Evolutionary conservation across 2,888 invertebrate genomes (phyloP).

Genomic region (Sycophila texana): DNA sequence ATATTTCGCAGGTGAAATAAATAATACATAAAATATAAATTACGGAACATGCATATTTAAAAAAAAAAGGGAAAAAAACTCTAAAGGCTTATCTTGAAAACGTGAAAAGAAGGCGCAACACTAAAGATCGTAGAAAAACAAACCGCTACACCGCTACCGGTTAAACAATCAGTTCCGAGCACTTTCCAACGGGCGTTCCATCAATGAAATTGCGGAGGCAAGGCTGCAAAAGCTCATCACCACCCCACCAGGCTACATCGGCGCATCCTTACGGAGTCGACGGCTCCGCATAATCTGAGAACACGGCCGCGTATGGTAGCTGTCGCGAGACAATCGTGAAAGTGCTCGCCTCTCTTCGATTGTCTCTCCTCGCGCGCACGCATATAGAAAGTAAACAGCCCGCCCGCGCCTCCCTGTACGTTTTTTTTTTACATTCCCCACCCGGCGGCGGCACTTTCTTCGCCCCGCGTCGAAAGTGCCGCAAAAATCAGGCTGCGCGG

Average conservation of each 20-base stretch:
- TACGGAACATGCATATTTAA: too few species aligned
- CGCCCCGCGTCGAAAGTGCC: not conserved
- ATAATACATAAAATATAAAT: too few species aligned
- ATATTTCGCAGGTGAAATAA: too few species aligned
- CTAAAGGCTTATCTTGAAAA: too few species aligned
- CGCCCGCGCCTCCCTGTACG: not conserved
- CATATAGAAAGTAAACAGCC: slow-evolving; percentile 49
- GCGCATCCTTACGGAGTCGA: not conserved
- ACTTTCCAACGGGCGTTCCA: not conserved
- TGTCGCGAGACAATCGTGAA: slow-evolving; percentile 51
- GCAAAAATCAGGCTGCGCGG: not conserved
- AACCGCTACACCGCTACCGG: too few species aligned
- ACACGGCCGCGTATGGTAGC: slow-evolving; percentile 25
- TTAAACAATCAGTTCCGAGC: not conserved
- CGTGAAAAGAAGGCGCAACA: too few species aligned
- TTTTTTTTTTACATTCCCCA: not conserved
- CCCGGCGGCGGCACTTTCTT: slow-evolving; percentile 5
- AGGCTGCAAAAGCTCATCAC: not conserved
- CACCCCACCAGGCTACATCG: not conserved
- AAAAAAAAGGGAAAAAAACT: too few species aligned
- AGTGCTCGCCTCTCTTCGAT: slow-evolving; percentile 48
- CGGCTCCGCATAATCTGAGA: slow-evolving; percentile 47
- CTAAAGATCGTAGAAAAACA: too few species aligned
- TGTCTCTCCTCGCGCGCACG: slow-evolving; percentile 22
- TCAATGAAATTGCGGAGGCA: not conserved